A percentile compares a stretch with the other conserved stretches of the same genome.
phyloP scores from a whole-genome alignment of 2,113 vertebrate genomes.

The Romanogobio albipinnatus region DNA sequence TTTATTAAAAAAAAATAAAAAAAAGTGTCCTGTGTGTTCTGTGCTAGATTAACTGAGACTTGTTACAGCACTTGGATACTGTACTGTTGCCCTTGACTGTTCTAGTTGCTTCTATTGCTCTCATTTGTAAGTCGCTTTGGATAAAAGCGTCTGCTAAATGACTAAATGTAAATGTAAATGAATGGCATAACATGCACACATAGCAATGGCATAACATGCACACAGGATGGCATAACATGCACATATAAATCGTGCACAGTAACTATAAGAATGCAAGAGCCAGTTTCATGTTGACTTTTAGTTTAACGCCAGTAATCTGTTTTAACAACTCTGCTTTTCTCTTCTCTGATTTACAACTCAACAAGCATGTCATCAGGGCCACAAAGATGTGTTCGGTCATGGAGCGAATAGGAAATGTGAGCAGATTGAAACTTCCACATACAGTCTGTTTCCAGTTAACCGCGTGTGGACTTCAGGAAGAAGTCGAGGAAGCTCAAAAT shows the following conservation, averaged over 20 bases:
- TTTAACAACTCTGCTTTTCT: neutral
- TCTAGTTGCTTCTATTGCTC: too few relatives aligned
- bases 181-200: too few relatives aligned
- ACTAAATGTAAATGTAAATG: too few relatives aligned
- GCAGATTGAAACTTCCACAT: conserved; percentile 15
- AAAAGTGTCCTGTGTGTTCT: too few relatives aligned
- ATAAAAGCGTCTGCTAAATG: too few relatives aligned
- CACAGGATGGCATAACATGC: neutral
- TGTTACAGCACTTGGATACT: too few relatives aligned
- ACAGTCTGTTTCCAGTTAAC: conserved; percentile 42
- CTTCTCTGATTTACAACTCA: conserved; percentile 24
- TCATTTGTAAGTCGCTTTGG: too few relatives aligned
- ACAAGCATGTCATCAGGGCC: neutral
- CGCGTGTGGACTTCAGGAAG: conserved; percentile 13
- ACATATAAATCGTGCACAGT: neutral
- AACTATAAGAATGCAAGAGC: neutral
- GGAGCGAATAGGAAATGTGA: neutral
- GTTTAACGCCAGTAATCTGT: neutral
- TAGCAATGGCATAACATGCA: too few relatives aligned
- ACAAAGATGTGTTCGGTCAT: conserved; percentile 16
- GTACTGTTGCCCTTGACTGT: too few relatives aligned
- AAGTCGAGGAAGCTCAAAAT: conserved; percentile 12
- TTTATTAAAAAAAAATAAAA: too few relatives aligned
- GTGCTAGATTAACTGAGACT: too few relatives aligned
- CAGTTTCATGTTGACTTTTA: neutral